Percentiles rank a stretch among this genome's conserved stretches.
phyloP scores from a whole-genome alignment of 2,888 invertebrate genomes.

The Chrysolina haemoptera region DNA sequence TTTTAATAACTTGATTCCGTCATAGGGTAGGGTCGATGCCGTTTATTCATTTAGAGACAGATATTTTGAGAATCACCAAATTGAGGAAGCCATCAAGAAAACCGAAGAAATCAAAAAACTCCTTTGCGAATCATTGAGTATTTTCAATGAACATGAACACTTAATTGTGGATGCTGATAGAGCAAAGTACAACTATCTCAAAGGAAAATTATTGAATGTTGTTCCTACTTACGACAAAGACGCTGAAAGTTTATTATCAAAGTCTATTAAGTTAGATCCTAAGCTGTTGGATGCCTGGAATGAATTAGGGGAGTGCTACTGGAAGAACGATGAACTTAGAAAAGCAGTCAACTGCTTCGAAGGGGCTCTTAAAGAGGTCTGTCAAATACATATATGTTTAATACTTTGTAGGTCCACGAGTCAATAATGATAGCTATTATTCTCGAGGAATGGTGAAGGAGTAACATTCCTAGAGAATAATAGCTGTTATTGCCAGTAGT shows the following conservation, averaged over 20 bases:
- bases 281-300: constrained; percentile 89
- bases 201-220: constrained; percentile 84
- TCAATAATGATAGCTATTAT: too few relatives aligned
- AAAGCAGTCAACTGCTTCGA: constrained; percentile 89
- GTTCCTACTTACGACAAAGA: constrained; percentile 77
- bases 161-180: constrained; percentile 57
- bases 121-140: constrained; percentile 74
- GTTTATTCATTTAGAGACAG: constrained; percentile 82
- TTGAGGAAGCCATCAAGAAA: constrained; percentile 80
- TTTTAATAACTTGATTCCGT: constrained; percentile 50
- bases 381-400: constrained; percentile 53
- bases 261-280: constrained; percentile 88
- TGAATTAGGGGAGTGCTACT: constrained; percentile 90
- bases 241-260: constrained; percentile 83
- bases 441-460: too few relatives aligned
- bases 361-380: constrained; percentile 81
- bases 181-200: constrained; percentile 76
- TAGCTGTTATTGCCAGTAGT: too few relatives aligned
- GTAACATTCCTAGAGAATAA: too few relatives aligned
- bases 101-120: constrained; percentile 76
- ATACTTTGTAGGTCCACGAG: too few relatives aligned
- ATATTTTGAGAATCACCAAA: constrained; percentile 82
- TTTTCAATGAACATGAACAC: constrained; percentile 80
- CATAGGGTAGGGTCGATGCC: constrained; percentile 78
- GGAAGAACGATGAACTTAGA: constrained; percentile 86